These are phyloP conservation scores for Dasyprocta punctata DNA, from an alignment of 2,113 vertebrate genomes.

Conservation along the genomic window DNA sequence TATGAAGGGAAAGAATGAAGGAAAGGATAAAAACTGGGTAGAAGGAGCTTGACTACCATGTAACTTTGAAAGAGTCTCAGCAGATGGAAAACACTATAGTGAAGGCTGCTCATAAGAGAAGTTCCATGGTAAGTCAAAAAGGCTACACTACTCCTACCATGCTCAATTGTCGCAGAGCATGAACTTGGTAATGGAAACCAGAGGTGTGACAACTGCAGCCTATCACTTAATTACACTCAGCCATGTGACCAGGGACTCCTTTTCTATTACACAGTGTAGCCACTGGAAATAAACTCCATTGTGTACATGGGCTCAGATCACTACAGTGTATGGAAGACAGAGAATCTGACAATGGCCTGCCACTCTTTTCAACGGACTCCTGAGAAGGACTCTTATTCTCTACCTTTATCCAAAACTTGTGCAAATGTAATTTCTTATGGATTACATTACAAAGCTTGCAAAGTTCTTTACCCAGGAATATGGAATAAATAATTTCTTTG, in stretches of 20 bases:
- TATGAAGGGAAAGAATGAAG: neutral
- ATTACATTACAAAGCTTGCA: neutral
- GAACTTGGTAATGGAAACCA: neutral
- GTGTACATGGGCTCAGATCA: neutral
- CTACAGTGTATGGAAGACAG: neutral
- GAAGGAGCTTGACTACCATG: neutral
- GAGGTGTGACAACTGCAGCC: neutral
- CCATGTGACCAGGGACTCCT: neutral
- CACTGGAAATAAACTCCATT: neutral
- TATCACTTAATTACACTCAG: neutral
- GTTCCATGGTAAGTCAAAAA: neutral
- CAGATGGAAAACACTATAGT: neutral
- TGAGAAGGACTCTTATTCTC: neutral
- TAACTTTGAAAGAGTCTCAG: slow-evolving; percentile 5
- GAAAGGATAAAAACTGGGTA: neutral
- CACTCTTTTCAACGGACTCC: neutral
- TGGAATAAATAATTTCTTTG: slow-evolving; percentile 16
- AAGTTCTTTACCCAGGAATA: neutral
- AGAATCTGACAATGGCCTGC: neutral
- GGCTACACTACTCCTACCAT: neutral
- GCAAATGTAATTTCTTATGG: neutral
- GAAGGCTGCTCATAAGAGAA: neutral
- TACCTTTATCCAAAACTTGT: neutral
- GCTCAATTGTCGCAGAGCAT: neutral
- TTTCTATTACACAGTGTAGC: neutral